A percentile compares a stretch with the other conserved stretches of the same genome.
Evolutionary conservation across 2,113 vertebrate genomes (phyloP).

Genomic region (Nesoenas mayeri): DNA sequence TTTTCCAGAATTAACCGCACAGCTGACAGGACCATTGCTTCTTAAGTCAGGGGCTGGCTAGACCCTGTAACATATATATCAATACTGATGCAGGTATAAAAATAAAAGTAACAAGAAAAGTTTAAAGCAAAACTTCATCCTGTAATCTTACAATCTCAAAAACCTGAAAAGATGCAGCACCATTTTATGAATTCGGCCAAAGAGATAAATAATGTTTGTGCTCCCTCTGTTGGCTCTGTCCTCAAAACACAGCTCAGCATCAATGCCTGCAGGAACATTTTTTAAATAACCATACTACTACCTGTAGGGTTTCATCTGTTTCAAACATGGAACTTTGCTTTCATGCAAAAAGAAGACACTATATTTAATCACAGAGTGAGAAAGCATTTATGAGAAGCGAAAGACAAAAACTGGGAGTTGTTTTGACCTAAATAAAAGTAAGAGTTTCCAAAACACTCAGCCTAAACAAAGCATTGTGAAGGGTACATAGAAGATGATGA

Average conservation of each 20-base stretch:
- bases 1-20: not conserved
- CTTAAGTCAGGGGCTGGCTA: not conserved
- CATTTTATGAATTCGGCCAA: rapidly evolving
- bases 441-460: not conserved
- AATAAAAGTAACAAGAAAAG: not conserved
- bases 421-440: not conserved
- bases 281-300: not conserved
- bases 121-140: not conserved
- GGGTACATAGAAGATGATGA: not conserved
- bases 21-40: not conserved
- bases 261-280: rapidly evolving
- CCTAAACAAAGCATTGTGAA: not conserved
- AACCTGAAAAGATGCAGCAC: not conserved
- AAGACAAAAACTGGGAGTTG: not conserved
- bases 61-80: not conserved
- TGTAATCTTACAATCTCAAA: not conserved
- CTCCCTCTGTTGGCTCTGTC: not conserved
- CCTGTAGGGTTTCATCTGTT: not conserved
- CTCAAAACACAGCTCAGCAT: not conserved
- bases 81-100: not conserved
- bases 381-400: not conserved
- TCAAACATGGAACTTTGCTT: not conserved
- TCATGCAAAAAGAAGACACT: not conserved
- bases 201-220: not conserved
- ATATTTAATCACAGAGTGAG: not conserved